Conservation (phyloP, 2,113 vertebrate species). For the Pheucticus melanocephalus region DNA sequence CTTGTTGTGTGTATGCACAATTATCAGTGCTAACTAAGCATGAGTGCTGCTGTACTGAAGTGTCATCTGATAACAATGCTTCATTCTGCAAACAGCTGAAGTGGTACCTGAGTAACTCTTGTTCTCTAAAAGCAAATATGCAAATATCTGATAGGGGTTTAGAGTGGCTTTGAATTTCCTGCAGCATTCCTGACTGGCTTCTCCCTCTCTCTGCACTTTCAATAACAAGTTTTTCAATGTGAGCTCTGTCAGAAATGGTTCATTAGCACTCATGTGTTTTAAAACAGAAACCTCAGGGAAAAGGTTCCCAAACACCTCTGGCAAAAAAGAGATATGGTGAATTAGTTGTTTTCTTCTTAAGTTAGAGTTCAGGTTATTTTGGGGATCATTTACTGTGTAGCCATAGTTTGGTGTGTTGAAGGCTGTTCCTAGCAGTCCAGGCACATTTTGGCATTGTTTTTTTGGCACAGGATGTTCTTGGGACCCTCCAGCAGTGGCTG, state of each 20-base stretch:
- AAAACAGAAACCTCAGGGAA: not conserved
- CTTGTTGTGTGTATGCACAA: not conserved
- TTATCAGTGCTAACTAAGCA: not conserved
- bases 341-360: not conserved
- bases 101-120: not conserved
- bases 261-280: not conserved
- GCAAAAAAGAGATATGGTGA: not conserved
- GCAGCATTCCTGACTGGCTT: not conserved
- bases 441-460: not conserved
- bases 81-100: not conserved
- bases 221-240: not conserved
- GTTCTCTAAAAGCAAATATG: not conserved
- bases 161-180: not conserved
- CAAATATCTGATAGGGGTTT: not conserved
- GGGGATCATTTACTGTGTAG: not conserved
- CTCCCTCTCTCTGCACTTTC: not conserved
- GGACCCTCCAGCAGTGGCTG: not conserved
- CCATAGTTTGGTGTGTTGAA: not conserved
- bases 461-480: not conserved
- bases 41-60: not conserved
- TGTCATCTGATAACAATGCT: not conserved
- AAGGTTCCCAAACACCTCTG: not conserved
- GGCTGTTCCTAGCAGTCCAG: not conserved
- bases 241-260: not conserved
- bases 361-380: not conserved